Base-by-base conservation (phyloP, 2,113 vertebrate genomes). In the Dipodomys merriami region DNA sequence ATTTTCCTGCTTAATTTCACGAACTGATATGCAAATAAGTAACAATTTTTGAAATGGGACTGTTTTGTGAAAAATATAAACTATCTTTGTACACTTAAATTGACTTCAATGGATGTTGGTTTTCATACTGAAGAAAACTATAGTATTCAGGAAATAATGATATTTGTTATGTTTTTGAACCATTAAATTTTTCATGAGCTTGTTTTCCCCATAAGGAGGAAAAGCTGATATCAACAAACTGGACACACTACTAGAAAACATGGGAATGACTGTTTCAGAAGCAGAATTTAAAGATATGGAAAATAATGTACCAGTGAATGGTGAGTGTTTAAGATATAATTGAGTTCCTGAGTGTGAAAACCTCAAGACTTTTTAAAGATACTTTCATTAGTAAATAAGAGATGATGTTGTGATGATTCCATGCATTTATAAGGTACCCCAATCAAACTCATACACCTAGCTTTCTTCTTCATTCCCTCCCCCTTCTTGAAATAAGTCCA, bases 221-320 rank as follows among this genome's bases (percentile, higher is more conserved):
- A 88, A 64, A 29, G 5, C 68, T 20, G 25, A 76, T 46, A 83
- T 22, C 57, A 71, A 93, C 30, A 78, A 95, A 44, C 49, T 94
- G 0, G 7, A 0, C 27, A 77, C 60, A 12, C 15, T 30, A n/a
- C 39, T 90, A n/a, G 13, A 30, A 20, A 83, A 83, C 29, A 19
- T 7, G 46, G 77, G 46, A 6, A 15, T 76, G 76, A 90, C 77
- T 18, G 13, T 91, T 19, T 67, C 29, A 79, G 92, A 88, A 19
- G 39, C 27, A 71, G 86, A 94, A 82, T 89, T 82, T 57, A 35
- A 80, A 22, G 88, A 96, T 85, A 60, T 46, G 39, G 60, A 22
- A 72, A 88, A 68, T 78, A 22, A 79, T 2, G 8, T 85, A 33
- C 74, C 94, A 90, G 74, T 74, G 33, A 39, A 73, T 16, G 91